Conservation (phyloP, 2,113 vertebrate species). For the Trichechus manatus region DNA sequence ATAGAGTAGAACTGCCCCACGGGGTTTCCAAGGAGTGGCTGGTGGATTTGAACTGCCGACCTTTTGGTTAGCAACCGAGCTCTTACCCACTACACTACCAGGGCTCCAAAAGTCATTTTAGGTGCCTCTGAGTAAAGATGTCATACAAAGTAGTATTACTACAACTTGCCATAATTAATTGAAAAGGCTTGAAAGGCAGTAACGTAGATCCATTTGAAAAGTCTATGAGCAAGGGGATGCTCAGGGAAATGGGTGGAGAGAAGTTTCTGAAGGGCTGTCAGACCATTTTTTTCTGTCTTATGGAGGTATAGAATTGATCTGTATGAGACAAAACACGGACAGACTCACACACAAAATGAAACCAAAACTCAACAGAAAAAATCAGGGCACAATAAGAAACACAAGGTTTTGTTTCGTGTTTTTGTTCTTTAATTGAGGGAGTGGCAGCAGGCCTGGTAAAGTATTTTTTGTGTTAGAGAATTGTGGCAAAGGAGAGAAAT, state of each 20-base stretch:
- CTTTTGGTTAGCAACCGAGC: too few relatives aligned
- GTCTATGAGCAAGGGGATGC: slow-evolving; percentile 36
- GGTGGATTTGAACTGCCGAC: too few relatives aligned
- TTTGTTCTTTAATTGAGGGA: slow-evolving; percentile 19
- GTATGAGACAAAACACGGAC: neutral
- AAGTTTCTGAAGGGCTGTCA: slow-evolving; percentile 53
- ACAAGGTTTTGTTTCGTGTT: neutral
- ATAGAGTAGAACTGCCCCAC: too few relatives aligned
- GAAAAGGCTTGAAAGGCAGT: neutral
- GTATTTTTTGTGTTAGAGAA: slow-evolving; percentile 41
- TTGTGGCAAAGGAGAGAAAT: slow-evolving; percentile 30
- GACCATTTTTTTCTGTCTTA: neutral
- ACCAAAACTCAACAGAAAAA: slow-evolving; percentile 39
- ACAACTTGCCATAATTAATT: neutral
- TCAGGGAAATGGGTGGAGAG: neutral
- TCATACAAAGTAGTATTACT: neutral
- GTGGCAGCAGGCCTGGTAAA: neutral
- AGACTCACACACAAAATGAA: neutral
- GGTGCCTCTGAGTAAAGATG: neutral
- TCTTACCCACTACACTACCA: too few relatives aligned
- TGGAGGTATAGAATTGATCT: slow-evolving; percentile 19
- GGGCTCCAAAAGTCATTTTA: neutral
- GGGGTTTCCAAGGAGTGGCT: too few relatives aligned
- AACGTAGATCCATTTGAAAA: neutral
- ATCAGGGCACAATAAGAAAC: slow-evolving; percentile 47